A percentile compares a stretch with the other conserved stretches of the same genome.
Conservation (phyloP, 2,797 vertebrate species). For the Sebastes diaconus region DNA sequence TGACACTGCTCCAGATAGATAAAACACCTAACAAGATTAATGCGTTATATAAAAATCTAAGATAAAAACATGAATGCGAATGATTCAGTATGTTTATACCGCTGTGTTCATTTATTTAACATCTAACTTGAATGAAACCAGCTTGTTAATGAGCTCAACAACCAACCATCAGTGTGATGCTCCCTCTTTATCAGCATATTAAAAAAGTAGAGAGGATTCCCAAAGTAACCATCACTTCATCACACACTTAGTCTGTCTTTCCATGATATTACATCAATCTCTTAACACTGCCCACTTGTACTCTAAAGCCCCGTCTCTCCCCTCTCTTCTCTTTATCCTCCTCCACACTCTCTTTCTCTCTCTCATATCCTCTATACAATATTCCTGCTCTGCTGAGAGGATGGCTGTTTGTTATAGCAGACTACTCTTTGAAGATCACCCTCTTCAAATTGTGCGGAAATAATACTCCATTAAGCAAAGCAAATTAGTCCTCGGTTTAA, state of each 20-base stretch:
- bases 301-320: conserved; percentile 6
- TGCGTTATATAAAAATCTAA: not conserved
- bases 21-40: not conserved
- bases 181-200: not conserved
- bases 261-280: not conserved
- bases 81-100: not conserved
- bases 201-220: not conserved
- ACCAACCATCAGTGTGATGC: not conserved
- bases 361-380: conserved; percentile 29
- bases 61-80: not conserved
- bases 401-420: conserved; percentile 61
- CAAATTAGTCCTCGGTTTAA: conserved; percentile 82
- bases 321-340: conserved; percentile 16
- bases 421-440: conserved; percentile 80
- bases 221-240: not conserved
- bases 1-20: not conserved
- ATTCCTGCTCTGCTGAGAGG: conserved; percentile 51
- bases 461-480: conserved; percentile 83
- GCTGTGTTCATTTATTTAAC: conserved; percentile 4
- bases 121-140: conserved; percentile 11
- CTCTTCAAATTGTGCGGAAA: conserved; percentile 82
- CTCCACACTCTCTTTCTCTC: not conserved
- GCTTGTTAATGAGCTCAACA: conserved; percentile 31
- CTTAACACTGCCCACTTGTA: not conserved
- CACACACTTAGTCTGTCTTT: not conserved